Percentiles rank a stretch among this genome's conserved stretches.
Evolutionary conservation across 2,113 vertebrate genomes (phyloP).

Genomic region (Pardalotus punctatus): DNA sequence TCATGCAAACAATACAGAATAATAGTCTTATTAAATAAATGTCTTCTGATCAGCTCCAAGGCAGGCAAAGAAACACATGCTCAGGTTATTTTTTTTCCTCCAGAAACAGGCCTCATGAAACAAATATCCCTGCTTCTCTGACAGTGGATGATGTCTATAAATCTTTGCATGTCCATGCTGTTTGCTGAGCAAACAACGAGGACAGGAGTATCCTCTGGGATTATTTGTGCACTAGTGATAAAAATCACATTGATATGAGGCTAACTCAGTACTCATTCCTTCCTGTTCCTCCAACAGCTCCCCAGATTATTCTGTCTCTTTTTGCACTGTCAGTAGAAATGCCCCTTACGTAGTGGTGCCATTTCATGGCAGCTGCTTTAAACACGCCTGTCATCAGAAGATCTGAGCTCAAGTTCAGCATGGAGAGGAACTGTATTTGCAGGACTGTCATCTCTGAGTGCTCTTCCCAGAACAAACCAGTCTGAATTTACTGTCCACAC

Average conservation of each 20-base stretch:
- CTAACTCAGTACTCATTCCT: neutral
- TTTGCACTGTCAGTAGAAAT: neutral
- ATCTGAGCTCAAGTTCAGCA: neutral
- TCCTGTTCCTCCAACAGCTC: neutral
- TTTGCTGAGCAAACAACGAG: constrained; percentile 40
- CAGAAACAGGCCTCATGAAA: neutral
- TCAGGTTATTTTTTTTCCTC: neutral
- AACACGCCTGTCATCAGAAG: neutral
- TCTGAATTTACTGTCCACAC: neutral
- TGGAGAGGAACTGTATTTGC: neutral
- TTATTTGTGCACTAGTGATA: constrained; percentile 51
- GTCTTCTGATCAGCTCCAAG: neutral
- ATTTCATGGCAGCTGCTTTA: neutral
- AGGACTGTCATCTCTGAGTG: neutral
- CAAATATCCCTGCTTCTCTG: neutral
- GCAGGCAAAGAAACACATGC: neutral
- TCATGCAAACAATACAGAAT: constrained; percentile 15
- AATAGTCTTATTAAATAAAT: neutral
- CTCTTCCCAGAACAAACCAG: neutral
- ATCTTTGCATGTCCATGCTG: constrained; percentile 29
- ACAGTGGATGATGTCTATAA: constrained; percentile 11
- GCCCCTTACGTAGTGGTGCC: neutral
- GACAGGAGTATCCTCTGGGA: neutral
- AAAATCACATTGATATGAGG: constrained; percentile 38
- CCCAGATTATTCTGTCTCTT: neutral